Conservation (phyloP, 2,113 vertebrate genomes). For the Tychaedon coryphoeus region DNA sequence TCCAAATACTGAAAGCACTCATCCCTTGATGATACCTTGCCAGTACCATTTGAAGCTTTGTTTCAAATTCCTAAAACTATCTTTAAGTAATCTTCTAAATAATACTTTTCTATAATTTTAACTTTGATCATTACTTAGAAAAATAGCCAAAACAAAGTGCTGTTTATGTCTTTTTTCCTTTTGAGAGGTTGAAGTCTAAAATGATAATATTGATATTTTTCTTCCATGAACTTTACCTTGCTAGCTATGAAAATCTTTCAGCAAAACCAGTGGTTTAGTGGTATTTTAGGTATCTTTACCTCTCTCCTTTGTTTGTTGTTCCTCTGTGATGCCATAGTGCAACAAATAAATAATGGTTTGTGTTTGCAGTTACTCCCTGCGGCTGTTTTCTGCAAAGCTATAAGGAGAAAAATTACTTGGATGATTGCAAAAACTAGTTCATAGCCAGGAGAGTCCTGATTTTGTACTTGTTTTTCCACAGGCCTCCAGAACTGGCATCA, state of each 20-base stretch:
- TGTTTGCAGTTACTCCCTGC: background rate
- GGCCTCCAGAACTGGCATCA: constrained; percentile 84
- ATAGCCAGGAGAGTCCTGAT: constrained; percentile 22
- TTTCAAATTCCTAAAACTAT: background rate
- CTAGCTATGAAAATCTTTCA: background rate
- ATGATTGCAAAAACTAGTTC: background rate
- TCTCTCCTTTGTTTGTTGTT: background rate
- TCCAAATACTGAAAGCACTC: background rate
- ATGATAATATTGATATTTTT: background rate
- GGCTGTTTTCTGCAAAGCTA: background rate
- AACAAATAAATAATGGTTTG: background rate
- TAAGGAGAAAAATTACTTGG: background rate
- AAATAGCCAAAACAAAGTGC: background rate
- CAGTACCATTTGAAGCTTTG: background rate
- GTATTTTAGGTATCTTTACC: background rate
- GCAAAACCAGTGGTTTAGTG: background rate
- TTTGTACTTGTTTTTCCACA: constrained; percentile 59
- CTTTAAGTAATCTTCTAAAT: background rate
- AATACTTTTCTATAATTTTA: background rate
- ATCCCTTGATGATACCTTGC: background rate
- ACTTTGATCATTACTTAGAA: background rate
- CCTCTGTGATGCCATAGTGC: background rate
- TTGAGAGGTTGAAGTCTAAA: background rate
- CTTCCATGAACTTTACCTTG: background rate
- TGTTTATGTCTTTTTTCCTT: background rate